These are phyloP conservation scores for Epicauta chinensis DNA, from an alignment of 1,140 invertebrate species.

Conservation along the genomic window DNA sequence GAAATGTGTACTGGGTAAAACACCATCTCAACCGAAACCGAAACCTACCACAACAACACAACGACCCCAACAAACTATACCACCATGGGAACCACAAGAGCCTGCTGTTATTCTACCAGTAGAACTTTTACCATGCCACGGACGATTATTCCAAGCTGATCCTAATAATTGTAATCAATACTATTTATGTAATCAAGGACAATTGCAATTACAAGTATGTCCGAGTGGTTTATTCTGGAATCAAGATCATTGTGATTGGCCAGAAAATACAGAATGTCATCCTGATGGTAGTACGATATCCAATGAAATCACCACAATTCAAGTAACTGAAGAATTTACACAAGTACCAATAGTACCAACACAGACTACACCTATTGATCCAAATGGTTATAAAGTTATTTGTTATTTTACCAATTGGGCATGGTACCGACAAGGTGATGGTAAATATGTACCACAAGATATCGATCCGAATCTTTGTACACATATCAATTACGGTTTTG, in stretches of 20 bases:
- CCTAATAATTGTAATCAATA: conserved; percentile 70
- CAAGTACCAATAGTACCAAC: neutral
- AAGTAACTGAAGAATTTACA: conserved; percentile 10
- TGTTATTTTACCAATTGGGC: conserved; percentile 76
- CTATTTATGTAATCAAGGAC: conserved; percentile 69
- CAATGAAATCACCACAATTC: conserved; percentile 15
- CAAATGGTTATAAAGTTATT: conserved; percentile 52
- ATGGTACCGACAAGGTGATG: conserved; percentile 59
- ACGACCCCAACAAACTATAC: conserved; percentile 19
- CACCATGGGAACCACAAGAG: conserved; percentile 22
- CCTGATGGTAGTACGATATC: conserved; percentile 29
- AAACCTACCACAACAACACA: conserved; percentile 4
- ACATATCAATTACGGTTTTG: conserved; percentile 70
- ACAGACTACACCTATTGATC: conserved; percentile 1
- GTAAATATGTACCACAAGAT: conserved; percentile 58
- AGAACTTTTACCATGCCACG: conserved; percentile 45
- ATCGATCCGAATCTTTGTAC: conserved; percentile 63
- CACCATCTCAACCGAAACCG: conserved; percentile 12
- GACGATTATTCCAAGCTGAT: conserved; percentile 56
- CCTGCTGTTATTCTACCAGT: neutral
- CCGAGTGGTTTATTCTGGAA: conserved; percentile 70
- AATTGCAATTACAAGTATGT: conserved; percentile 59
- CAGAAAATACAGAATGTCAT: conserved; percentile 59
- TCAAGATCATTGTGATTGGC: conserved; percentile 72
- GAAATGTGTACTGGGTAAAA: conserved; percentile 33